Base-by-base conservation (phyloP, 2,113 vertebrate genomes). In the Zonotrichia leucophrys region DNA sequence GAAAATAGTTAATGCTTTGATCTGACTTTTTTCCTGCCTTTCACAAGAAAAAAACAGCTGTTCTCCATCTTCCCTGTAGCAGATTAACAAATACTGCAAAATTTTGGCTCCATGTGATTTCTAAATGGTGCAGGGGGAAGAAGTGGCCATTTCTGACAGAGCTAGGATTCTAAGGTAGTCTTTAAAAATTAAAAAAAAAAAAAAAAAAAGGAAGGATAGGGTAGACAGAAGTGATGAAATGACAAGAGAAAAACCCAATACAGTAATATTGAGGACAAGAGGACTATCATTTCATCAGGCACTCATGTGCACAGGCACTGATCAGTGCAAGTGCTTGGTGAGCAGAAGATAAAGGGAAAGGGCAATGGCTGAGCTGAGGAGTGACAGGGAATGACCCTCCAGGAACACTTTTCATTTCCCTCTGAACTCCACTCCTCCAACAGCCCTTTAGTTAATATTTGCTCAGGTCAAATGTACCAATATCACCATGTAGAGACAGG, bases 361-460 rank as follows among this genome's bases (percentile, higher is more conserved):
- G 31, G 42, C 23, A 80, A 49, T 5, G 15, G 3, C 6, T 18
- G n/a, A 69, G 23, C 33, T 18, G 46, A 81, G 52, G 7, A 85
- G 18, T 10, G 49, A 23, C 56, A 59, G 18, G 30, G 74, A 91
- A 64, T 3, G 13, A 64, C n/a, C 35, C 46, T 69, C 28, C 55
- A 81, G 49, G 44, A 94, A 6, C 28, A 49, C 27, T 62, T 83
- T n/a, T 39, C 23, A 16, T 35, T 73, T 80, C 30, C 31, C 47
- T 66, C 55, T 49, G 46, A 80, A 46, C 17, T 72, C 28, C 5
- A 11, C 14, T 59, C 12, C 9, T 41, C 19, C 59, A 66, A 12
- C 31, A 70, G 15, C 22, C 42, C 50, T 66, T 58, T 19, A 74
- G 69, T 91, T 92, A 89, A 89, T 89, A 83, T 91, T 94, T 82